Evolutionary conservation across 2,113 vertebrate species (phyloP), one percentile per base, ranked within the genome.

Genomic region (Xyliphius kryptos): DNA sequence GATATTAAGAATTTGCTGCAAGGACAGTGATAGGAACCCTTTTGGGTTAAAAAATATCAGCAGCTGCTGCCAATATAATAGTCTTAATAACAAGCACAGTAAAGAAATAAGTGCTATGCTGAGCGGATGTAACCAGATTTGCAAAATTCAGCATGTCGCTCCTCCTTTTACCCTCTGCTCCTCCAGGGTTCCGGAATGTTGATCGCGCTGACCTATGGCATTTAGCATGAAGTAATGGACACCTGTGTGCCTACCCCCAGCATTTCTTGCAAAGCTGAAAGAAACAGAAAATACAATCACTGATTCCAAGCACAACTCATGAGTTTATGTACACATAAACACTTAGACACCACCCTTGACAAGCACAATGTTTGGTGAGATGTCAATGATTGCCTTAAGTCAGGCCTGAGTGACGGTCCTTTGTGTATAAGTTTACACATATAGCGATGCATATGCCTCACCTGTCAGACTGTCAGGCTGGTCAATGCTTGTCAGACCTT

Each of bases 151-250:
- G 46, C 21, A 36, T 38, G 12, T 32, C 32, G 36, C 16, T 38
- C 19, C 51, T 36, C 53, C 19, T 19, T 52, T 51, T 69, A 37
- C 22, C 41, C 56, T 13, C 56, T 19, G 51, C n/a, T n/a, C 61
- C 57, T 53, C 16, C 44, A 68, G 63, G 60, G 59, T 74, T 74
- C 72, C 72, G 67, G 72, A 74, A 70, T 68, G 64, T 64, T 74
- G 68, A 71, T 68, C 65, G 38, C 16, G 5, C 44, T 74, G 72
- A 74, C 68, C 72, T 2, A 6, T 52, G 61, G 51, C 68, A 74
- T 72, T 72, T 68, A 60, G 61, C 51, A 68, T 68, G 63, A 70
- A 63, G 56, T 74, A 67, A 64, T 67, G 57, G 72, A 56, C 68
- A 71, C 60, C 68, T 68, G 72, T 74, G 64, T n/a, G n/a, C 15